Conservation (phyloP, 2,888 invertebrate species). For the Entomobrya multifasciata region DNA sequence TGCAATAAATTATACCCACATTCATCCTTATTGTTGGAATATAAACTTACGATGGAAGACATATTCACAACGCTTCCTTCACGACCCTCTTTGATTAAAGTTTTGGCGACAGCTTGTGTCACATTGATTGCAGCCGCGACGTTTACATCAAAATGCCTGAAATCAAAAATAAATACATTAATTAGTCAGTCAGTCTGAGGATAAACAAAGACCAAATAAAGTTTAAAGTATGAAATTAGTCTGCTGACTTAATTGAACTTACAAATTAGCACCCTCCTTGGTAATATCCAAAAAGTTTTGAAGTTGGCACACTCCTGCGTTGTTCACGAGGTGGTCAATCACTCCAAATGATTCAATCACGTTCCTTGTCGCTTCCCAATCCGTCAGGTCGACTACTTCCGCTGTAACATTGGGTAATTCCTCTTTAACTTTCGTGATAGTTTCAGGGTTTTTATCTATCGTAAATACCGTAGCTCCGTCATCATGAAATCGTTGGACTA, state of each 20-base stretch:
- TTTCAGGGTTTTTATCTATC: neutral
- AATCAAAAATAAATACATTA: neutral
- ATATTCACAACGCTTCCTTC: constrained; percentile 74
- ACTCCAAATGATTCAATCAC: constrained; percentile 51
- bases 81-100: neutral
- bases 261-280: constrained; percentile 16
- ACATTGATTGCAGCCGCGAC: constrained; percentile 40
- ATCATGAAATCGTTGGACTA: neutral
- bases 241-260: neutral
- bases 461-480: constrained; percentile 1
- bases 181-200: too few relatives aligned
- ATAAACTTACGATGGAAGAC: constrained; percentile 20
- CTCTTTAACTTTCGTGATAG: neutral
- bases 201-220: neutral
- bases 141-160: constrained; percentile 62
- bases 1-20: neutral
- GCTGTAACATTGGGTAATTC: constrained; percentile 36
- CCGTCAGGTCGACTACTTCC: constrained; percentile 39
- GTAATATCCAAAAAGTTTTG: constrained; percentile 47
- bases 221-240: neutral
- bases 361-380: constrained; percentile 58
- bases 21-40: too few relatives aligned
- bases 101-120: constrained; percentile 44
- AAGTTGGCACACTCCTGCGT: constrained; percentile 19
- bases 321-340: constrained; percentile 56